Evolutionary conservation across 2,888 invertebrate genomes (phyloP).

Genomic region (Drosophila nr. perissopoda): DNA sequence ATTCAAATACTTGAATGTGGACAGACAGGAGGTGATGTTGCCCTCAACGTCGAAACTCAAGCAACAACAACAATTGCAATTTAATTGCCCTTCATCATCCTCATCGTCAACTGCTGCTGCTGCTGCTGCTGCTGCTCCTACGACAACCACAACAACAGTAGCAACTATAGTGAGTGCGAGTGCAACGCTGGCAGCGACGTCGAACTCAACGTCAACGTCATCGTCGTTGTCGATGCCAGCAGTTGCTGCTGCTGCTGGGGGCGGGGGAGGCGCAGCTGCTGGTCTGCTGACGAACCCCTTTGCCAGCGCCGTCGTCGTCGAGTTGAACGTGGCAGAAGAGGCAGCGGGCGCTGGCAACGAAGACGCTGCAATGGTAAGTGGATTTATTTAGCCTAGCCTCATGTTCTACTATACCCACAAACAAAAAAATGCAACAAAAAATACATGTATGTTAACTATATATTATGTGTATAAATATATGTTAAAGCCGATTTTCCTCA

Average conservation of each 20-base stretch:
- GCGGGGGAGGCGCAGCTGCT: constrained; percentile 40
- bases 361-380: constrained; percentile 79
- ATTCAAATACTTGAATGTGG: constrained; percentile 82
- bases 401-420: constrained; percentile 34
- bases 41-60: constrained; percentile 82
- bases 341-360: constrained; percentile 35
- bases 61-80: constrained; percentile 69
- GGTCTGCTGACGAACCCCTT: constrained; percentile 59
- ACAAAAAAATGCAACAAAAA: constrained; percentile 8
- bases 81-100: constrained; percentile 71
- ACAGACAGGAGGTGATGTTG: constrained; percentile 81
- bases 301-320: constrained; percentile 34
- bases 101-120: constrained; percentile 36
- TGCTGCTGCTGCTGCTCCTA: constrained; percentile 36
- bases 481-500: constrained; percentile 65
- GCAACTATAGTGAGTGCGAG: constrained; percentile 18
- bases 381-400: constrained; percentile 46
- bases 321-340: constrained; percentile 47
- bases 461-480: constrained; percentile 27
- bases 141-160: constrained; percentile 26
- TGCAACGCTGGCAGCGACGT: constrained; percentile 26
- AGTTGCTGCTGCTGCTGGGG: constrained; percentile 32
- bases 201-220: constrained; percentile 24
- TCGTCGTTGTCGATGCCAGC: constrained; percentile 17
- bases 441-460: constrained; percentile 1